phyloP scores from a whole-genome alignment of 2,113 vertebrate species.

The Tetraodon nigroviridis region DNA sequence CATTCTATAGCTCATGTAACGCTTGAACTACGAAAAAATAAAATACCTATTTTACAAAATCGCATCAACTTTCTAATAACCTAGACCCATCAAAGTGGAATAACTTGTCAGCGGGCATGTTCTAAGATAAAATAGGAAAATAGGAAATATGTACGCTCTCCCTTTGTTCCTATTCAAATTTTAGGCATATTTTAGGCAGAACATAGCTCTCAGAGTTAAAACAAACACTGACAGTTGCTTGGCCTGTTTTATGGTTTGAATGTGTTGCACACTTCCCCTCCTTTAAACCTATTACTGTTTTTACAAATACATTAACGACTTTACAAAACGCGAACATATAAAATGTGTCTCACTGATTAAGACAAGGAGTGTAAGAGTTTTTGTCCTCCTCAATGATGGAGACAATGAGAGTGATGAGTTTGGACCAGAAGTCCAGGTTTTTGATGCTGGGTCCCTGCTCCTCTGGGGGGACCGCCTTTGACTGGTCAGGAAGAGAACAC shows the following conservation, averaged over 20 bases:
- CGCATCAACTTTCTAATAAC: too few relatives aligned
- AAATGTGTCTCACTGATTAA: constrained; percentile 88
- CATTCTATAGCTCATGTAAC: too few relatives aligned
- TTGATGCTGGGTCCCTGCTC: constrained; percentile 96
- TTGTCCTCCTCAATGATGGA: constrained; percentile 99
- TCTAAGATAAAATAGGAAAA: background rate
- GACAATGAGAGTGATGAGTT: constrained; percentile 96
- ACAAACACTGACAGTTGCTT: constrained; percentile 3
- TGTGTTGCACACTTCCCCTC: background rate
- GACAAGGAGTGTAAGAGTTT: constrained; percentile 95
- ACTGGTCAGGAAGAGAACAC: constrained; percentile 63
- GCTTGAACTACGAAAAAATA: too few relatives aligned
- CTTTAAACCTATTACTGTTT: background rate
- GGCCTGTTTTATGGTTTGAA: background rate
- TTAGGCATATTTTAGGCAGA: background rate
- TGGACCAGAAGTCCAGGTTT: constrained; percentile 99
- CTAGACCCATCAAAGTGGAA: background rate
- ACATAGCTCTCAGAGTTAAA: background rate
- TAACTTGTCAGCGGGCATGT: background rate
- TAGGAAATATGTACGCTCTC: background rate
- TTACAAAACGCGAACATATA: background rate
- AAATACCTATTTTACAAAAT: too few relatives aligned
- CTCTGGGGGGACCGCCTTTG: constrained; percentile 88
- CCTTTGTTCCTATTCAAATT: background rate
- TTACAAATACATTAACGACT: background rate